Percentiles rank a stretch among this genome's conserved stretches.
phyloP scores from a whole-genome alignment of 2,113 vertebrate genomes.

The Phrynocephalus versicolor region DNA sequence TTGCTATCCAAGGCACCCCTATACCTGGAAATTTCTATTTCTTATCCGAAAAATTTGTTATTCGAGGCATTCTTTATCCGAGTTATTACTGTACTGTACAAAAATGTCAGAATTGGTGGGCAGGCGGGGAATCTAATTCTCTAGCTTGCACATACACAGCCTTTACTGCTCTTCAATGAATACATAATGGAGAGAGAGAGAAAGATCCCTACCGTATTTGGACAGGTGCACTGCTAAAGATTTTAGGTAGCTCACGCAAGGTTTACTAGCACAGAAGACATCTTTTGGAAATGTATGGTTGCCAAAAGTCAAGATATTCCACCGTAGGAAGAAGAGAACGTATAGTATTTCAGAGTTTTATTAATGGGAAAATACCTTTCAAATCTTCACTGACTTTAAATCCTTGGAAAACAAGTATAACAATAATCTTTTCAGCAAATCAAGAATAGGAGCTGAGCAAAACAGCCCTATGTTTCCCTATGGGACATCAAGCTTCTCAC shows the following conservation, averaged over 20 bases:
- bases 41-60: too few species aligned
- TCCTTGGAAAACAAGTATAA: conserved; percentile 50
- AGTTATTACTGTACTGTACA: too few species aligned
- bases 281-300: conserved; percentile 34
- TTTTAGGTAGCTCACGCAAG: background rate
- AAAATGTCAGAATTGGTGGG: background rate
- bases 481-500: conserved; percentile 54
- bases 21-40: too few species aligned
- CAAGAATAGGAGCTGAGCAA: conserved; percentile 29
- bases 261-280: background rate
- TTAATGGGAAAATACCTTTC: conserved; percentile 42
- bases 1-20: too few species aligned
- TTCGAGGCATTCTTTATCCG: too few species aligned
- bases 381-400: conserved; percentile 17
- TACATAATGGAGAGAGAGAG: background rate
- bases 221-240: conserved; percentile 17
- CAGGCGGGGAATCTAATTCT: background rate
- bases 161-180: conserved; percentile 6
- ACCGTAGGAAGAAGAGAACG: conserved; percentile 33
- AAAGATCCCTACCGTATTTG: background rate
- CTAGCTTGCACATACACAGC: background rate
- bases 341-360: conserved; percentile 45
- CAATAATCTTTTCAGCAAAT: conserved; percentile 36
- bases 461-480: conserved; percentile 62
- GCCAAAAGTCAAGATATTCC: background rate